These are phyloP conservation scores for Syngnathus floridae DNA, from an alignment of 2,113 vertebrate genomes.

Conservation along the genomic window DNA sequence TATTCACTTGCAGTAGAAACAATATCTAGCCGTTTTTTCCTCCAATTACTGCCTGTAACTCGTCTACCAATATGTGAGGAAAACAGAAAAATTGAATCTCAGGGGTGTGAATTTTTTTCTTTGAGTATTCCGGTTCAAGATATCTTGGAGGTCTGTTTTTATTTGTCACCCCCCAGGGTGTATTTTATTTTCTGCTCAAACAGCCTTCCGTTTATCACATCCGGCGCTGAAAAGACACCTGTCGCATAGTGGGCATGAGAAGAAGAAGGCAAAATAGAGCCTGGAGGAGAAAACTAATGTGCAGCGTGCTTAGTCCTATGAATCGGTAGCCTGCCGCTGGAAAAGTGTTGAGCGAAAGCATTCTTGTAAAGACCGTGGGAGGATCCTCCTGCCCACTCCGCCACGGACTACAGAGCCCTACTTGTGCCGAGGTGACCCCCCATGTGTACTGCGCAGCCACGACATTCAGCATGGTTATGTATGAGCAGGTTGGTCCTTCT, in stretches of 20 bases:
- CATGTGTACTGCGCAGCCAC: slow-evolving; percentile 54
- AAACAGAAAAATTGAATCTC: slow-evolving; percentile 28
- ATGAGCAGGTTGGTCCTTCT: slow-evolving; percentile 58
- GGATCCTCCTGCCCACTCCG: slow-evolving; percentile 47
- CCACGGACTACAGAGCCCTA: slow-evolving; percentile 51
- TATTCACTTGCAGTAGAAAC: background rate
- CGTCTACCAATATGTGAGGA: slow-evolving; percentile 31
- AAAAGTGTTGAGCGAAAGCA: slow-evolving; percentile 55
- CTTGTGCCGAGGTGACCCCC: slow-evolving; percentile 61
- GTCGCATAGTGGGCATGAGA: slow-evolving; percentile 46
- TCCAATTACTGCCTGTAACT: slow-evolving; percentile 13
- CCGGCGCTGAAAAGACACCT: slow-evolving; percentile 53
- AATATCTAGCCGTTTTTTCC: background rate
- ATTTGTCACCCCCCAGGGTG: slow-evolving; percentile 41
- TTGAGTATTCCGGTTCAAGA: slow-evolving; percentile 52
- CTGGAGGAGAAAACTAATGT: slow-evolving; percentile 49
- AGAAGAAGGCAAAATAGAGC: slow-evolving; percentile 40
- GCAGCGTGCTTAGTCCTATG: slow-evolving; percentile 45
- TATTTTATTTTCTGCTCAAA: slow-evolving; percentile 53
- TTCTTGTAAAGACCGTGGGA: slow-evolving; percentile 32
- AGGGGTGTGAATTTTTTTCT: slow-evolving; percentile 30
- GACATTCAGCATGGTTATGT: slow-evolving; percentile 60
- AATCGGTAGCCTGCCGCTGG: slow-evolving; percentile 44
- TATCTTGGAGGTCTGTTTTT: slow-evolving; percentile 37
- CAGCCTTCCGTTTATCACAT: slow-evolving; percentile 62